Base-by-base conservation (phyloP, 2,888 invertebrate species). In the Drosophila koepferae region DNA sequence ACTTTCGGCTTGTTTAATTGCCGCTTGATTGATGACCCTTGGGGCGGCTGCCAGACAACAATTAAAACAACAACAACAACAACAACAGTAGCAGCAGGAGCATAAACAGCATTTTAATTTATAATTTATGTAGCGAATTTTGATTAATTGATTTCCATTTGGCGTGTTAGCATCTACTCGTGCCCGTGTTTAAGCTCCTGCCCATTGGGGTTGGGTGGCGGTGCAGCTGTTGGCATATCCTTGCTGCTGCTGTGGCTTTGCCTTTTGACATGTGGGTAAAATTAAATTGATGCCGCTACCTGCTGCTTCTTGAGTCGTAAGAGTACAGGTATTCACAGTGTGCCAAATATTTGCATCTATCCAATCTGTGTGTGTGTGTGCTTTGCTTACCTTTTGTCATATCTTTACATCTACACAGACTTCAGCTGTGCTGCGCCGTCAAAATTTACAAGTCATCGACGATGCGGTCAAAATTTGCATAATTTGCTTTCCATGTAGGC, bases 381-480 rank as follows among this genome's bases (percentile, higher is more conserved):
- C 56, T 61, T 20, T 71, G 75, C 75, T 74, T 80, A 74, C 81
- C 69, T 69, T 77, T 80, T 70, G 82, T 63, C 77, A 74, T 86
- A 88, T 88, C 89, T 80, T 69, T 61, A 67, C 65, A 82, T 86
- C 90, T 82, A 80, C 75, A 82, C 74, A 77, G 86, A 63, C 56
- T 60, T 59, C 49, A 69, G 49, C 54, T 54, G 38, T 63, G 41
- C 54, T 58, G 61, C 62, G 63, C 58, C 49, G 56, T 74, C 80
- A 69, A 86, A 89, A 86, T 89, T 89, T 89, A 90, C 89, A 86
- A 90, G 85, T 90, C 85, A 90, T 88, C 90, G 90, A 86, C 75
- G 80, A 55, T 73, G 86, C 82, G 87, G 70, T 72, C 74, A 48
- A 89, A 84, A 87, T 87, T 87, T 87, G 74, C 86, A 87, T 87